Base-by-base conservation (phyloP, 2,888 invertebrate species). In the Harmothoe impar region DNA sequence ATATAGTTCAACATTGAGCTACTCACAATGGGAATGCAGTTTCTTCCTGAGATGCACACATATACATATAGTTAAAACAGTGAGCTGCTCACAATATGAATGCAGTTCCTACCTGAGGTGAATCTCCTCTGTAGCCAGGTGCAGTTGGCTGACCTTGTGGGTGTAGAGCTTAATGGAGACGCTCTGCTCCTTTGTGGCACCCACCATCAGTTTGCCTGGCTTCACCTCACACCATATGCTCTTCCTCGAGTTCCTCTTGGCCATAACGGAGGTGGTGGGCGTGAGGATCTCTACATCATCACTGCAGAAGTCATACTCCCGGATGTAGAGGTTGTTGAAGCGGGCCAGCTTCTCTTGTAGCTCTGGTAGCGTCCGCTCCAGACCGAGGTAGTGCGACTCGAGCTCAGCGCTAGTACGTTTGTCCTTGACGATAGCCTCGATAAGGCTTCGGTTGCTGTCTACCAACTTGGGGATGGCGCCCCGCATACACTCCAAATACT, bases 361-460 rank as follows among this genome's bases (percentile, higher is more conserved):
- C 23, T 72, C 77, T 1, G 92, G 91, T 1, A 92, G 89, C 35
- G 31, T 29, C 33, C 62, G 56, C 56, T 92, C 91, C 3, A 91
- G 72, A 7, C 77, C 78, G 10, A 89, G 51, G 43, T 91, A 91
- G 17, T 54, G 81, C 33, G 89, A 81, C 54, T 91, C 91, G n/a
- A 91, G 33, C 35, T 91, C 92, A 5, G 90, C 33, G 10, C 91
- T 84, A 0, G 91, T 91, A 54, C 91, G 43, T 85, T 90, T 91
- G 90, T 91, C 92, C 68, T 91, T 88, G 31, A 91, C 90, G 29
- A 91, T 92, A 43, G 91, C 68, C 31, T 92, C 90, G 15, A 92
- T 91, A 56, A 92, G 77, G 17, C 72, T 84, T 3, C 90, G 86
- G 78, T 92, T 91, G 62, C 89, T 77, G 23, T 92, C 90, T 29